Conservation (phyloP, 2,113 vertebrate genomes). For the Saguinus imperator region DNA sequence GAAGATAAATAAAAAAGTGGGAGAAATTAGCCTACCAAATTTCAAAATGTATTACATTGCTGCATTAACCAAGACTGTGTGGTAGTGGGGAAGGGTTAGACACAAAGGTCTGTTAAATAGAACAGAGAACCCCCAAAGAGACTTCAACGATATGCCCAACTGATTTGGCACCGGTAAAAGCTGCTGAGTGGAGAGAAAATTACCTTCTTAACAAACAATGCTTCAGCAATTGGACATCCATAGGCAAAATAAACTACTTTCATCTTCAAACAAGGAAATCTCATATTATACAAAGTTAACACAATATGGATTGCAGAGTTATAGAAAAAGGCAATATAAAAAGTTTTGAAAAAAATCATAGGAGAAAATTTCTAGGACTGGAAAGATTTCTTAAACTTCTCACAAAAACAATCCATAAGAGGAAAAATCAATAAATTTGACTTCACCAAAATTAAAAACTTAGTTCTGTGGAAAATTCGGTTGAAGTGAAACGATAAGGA, state of each 20-base stretch:
- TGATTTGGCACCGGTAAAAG: not conserved
- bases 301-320: not conserved
- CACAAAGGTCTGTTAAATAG: rapidly evolving
- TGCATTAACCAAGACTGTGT: not conserved
- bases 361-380: not conserved
- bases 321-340: not conserved
- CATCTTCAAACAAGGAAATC: not conserved
- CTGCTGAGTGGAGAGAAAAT: not conserved
- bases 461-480: not conserved
- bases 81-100: too few relatives aligned
- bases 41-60: not conserved
- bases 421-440: not conserved
- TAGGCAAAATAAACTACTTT: not conserved
- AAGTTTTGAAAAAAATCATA: not conserved
- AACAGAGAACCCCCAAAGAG: not conserved
- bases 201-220: not conserved
- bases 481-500: not conserved
- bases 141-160: rapidly evolving
- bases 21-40: not conserved
- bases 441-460: not conserved
- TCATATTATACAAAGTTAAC: not conserved
- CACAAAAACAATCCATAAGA: not conserved
- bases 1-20: not conserved
- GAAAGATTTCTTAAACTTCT: not conserved
- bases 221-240: rapidly evolving